phyloP scores from a whole-genome alignment of 2,888 invertebrate genomes.

The Philereme transversata region DNA sequence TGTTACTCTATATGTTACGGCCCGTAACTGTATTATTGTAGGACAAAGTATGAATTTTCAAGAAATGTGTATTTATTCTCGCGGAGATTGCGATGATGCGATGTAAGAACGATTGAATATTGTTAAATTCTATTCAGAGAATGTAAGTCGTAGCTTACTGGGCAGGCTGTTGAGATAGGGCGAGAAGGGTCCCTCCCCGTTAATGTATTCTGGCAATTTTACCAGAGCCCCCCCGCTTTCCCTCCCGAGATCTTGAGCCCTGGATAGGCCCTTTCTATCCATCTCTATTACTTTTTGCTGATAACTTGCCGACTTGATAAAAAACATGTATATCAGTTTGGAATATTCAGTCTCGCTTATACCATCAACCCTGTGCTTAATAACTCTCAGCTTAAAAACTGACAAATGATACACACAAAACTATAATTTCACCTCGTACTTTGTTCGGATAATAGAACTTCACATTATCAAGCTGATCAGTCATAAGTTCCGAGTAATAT shows the following conservation, averaged over 20 bases:
- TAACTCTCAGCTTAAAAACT: conserved; percentile 14
- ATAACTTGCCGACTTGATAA: conserved; percentile 41
- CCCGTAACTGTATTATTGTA: conserved; percentile 41
- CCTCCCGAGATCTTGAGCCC: conserved; percentile 54
- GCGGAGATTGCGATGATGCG: conserved; percentile 34
- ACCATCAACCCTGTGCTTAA: conserved; percentile 14
- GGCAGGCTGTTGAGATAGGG: conserved; percentile 73
- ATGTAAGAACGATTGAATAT: conserved; percentile 36
- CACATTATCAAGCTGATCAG: conserved; percentile 16
- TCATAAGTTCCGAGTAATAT: conserved; percentile 22
- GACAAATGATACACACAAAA: conserved; percentile 21
- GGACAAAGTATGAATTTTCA: conserved; percentile 34
- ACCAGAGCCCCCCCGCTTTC: conserved; percentile 47
- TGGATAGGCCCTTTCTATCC: conserved; percentile 65
- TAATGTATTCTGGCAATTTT: conserved; percentile 79
- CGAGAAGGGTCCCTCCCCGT: conserved; percentile 55
- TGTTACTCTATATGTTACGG: conserved; percentile 54
- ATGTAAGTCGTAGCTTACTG: conserved; percentile 62
- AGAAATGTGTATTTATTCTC: conserved; percentile 27
- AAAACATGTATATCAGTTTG: neutral
- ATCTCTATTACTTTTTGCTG: conserved; percentile 64
- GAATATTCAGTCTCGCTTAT: neutral
- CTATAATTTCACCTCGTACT: conserved; percentile 23
- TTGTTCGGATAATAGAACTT: conserved; percentile 19
- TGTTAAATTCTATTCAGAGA: conserved; percentile 49